Base-by-base conservation (phyloP, 2,888 invertebrate species). In the Leucophenga montana region DNA sequence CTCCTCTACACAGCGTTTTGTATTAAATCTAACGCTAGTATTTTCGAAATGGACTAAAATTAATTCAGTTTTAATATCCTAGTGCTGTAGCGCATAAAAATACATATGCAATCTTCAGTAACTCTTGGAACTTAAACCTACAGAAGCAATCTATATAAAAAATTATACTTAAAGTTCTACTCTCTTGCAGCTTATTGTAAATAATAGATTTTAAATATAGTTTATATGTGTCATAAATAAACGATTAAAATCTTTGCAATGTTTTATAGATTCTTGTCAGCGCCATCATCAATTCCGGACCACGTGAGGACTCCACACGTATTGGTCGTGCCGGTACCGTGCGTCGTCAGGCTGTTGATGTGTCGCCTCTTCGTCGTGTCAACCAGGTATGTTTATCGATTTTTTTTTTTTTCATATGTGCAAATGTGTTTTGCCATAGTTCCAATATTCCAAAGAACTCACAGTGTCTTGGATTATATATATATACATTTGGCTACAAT, bases 301-400 rank as follows among this genome's bases (percentile, higher is more conserved):
- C 99, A 65, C 94, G 99, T 88, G 99, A 99, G 94, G 99, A 99
- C 89, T 99, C 99, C 0, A 99, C 99, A 70, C 96, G 99, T 92
- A 99, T 99, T 87, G 99, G 99, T 90, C 96, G 99, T 87, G 99
- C 99, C 77, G 99, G 99, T 92, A 99, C 99, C 1, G 99, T 99
- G n/a, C 94, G 99, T 89, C 94, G 99, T 90, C 99, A 99, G 89
- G 99, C 99, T 83, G 99, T 99, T 78, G 99, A 99, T 87, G 99
- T 99, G 72, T 99, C 99, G 13, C 99, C 99, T 14, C 92, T 99
- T 82, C 93, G 99, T 82, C 93, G 99, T 88, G 99, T 99, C 18
- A 99, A 99, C 91, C 99, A 99, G 84, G 89, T 88, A 83, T 79
- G 84, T 79, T 5, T 59, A n/a, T 14, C n/a, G n/a, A 11, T 39